Evolutionary conservation across 2,797 vertebrate genomes (phyloP).

Genomic region (Selene dorsalis): DNA sequence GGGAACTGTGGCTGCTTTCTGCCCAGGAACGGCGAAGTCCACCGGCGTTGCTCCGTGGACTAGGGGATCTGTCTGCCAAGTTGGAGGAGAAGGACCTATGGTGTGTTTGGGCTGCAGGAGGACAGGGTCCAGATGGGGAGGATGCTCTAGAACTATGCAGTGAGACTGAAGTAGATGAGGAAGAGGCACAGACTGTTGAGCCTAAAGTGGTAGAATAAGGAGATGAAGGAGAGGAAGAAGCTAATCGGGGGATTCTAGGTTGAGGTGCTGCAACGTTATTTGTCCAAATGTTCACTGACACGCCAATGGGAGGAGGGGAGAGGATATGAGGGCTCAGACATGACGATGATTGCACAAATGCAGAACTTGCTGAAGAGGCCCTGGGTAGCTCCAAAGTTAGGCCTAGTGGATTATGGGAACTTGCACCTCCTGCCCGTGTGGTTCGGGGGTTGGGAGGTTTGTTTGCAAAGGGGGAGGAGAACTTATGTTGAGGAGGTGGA

Average conservation of each 20-base stretch:
- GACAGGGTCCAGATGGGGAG: slow-evolving; percentile 47
- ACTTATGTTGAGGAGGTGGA: slow-evolving; percentile 73
- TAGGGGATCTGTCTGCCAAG: slow-evolving; percentile 64
- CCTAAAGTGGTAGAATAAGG: slow-evolving; percentile 38
- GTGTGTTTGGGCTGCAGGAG: slow-evolving; percentile 37
- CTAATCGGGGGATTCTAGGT: slow-evolving; percentile 69
- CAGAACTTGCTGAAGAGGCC: slow-evolving; percentile 62
- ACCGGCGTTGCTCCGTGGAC: slow-evolving; percentile 48
- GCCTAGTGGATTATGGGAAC: slow-evolving; percentile 81
- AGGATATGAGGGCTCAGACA: slow-evolving; percentile 73
- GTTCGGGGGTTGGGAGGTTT: slow-evolving; percentile 81
- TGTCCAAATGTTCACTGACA: slow-evolving; percentile 73
- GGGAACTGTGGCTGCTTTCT: slow-evolving; percentile 58
- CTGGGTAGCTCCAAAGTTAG: slow-evolving; percentile 79
- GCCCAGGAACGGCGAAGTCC: slow-evolving; percentile 68
- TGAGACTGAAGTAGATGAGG: slow-evolving; percentile 28
- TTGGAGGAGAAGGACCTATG: slow-evolving; percentile 66
- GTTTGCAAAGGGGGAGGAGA: slow-evolving; percentile 67
- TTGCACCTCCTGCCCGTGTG: slow-evolving; percentile 45
- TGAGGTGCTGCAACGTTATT: slow-evolving; percentile 76
- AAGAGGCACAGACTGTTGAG: slow-evolving; percentile 28
- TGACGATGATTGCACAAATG: slow-evolving; percentile 43
- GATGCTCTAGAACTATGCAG: slow-evolving; percentile 37
- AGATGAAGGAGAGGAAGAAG: slow-evolving; percentile 42
- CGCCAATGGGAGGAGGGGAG: slow-evolving; percentile 82